phyloP scores from a whole-genome alignment of 2,113 vertebrate genomes.

The Festucalex cinctus region DNA sequence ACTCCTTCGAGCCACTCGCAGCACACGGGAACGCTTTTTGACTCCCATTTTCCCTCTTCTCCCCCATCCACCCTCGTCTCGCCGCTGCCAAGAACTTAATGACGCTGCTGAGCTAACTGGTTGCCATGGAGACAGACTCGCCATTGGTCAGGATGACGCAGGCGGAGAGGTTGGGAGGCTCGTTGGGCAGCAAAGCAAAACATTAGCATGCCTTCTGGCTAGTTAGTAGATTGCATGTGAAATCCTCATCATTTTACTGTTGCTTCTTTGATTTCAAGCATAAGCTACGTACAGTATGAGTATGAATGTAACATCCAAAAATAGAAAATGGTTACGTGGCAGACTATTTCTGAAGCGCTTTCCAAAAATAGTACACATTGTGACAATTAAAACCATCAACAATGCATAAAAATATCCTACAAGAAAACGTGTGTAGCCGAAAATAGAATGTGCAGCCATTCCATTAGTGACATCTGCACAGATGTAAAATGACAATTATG shows the following conservation, averaged over 20 bases:
- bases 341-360: slow-evolving; percentile 25
- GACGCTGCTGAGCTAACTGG: slow-evolving; percentile 64
- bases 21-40: slow-evolving; percentile 29
- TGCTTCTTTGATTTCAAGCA: slow-evolving; percentile 12
- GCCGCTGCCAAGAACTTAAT: slow-evolving; percentile 67
- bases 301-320: not conserved
- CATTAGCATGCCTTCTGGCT: slow-evolving; percentile 19
- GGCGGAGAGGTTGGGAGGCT: slow-evolving; percentile 38
- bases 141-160: slow-evolving; percentile 62
- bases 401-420: slow-evolving; percentile 6
- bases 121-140: slow-evolving; percentile 66
- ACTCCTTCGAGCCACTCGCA: slow-evolving; percentile 13
- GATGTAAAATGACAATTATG: not conserved
- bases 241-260: slow-evolving; percentile 23
- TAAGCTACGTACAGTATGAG: not conserved
- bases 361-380: slow-evolving; percentile 46
- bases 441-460: not conserved
- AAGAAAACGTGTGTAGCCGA: not conserved
- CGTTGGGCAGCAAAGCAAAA: slow-evolving; percentile 21
- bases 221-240: slow-evolving; percentile 19
- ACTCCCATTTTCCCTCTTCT: slow-evolving; percentile 20
- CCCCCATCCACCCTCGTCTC: slow-evolving; percentile 52
- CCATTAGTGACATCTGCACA: not conserved
- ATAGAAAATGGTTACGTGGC: slow-evolving; percentile 8
- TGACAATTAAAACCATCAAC: slow-evolving; percentile 20